A percentile compares a stretch with the other conserved stretches of the same genome.
phyloP scores from a whole-genome alignment of 1,140 invertebrate species.

The Aphaenogaster rudis region DNA sequence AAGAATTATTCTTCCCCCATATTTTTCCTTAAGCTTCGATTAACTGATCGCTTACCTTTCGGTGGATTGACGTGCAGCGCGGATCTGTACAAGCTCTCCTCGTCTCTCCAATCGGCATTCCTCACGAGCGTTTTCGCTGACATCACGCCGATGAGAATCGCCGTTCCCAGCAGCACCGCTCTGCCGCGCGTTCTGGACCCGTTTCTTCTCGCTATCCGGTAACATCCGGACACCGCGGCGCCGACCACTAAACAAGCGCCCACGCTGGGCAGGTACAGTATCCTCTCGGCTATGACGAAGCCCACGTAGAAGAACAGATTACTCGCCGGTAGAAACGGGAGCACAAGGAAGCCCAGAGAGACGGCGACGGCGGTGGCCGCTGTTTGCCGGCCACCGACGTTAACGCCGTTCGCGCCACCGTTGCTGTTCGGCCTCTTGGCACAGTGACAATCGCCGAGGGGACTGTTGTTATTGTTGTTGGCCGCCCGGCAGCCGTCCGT shows the following conservation, averaged over 20 bases:
- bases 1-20: not conserved
- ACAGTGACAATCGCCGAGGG: conserved; percentile 84
- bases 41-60: conserved; percentile 92
- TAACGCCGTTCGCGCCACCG: conserved; percentile 12
- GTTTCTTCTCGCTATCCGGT: conserved; percentile 81
- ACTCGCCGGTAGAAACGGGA: conserved; percentile 97
- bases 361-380: conserved; percentile 87
- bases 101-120: conserved; percentile 96
- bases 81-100: conserved; percentile 97
- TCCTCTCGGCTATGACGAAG: conserved; percentile 98
- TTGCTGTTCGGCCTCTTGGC: conserved; percentile 73
- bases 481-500: conserved; percentile 85
- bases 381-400: conserved; percentile 35
- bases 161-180: conserved; percentile 86
- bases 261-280: conserved; percentile 98
- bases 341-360: conserved; percentile 92
- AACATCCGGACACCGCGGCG: conserved; percentile 87
- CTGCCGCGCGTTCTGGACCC: conserved; percentile 85
- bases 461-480: conserved; percentile 87
- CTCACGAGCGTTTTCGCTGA: conserved; percentile 91
- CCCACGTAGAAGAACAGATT: conserved; percentile 98
- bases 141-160: conserved; percentile 91
- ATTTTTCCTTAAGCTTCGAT: not conserved
- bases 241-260: conserved; percentile 96
- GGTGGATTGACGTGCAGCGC: conserved; percentile 97